A percentile compares a stretch with the other conserved stretches of the same genome.
These are phyloP conservation scores for Macquaria australasica DNA, from an alignment of 2,113 vertebrate genomes.

Conservation along the genomic window DNA sequence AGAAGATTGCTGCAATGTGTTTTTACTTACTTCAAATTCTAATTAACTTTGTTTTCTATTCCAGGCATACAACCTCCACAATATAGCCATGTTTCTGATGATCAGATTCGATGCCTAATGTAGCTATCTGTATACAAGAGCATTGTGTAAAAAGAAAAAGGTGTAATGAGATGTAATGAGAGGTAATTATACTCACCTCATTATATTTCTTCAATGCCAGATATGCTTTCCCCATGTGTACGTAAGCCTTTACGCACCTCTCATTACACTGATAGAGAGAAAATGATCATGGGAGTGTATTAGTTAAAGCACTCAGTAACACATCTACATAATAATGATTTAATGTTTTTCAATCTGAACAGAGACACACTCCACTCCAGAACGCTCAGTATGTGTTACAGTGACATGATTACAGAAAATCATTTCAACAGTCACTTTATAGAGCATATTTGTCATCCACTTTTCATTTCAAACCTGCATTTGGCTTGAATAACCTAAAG, in stretches of 20 bases:
- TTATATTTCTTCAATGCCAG: conserved; percentile 85
- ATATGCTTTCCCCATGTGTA: conserved; percentile 93
- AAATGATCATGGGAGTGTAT: conserved; percentile 30
- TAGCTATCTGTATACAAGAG: neutral
- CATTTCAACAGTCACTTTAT: neutral
- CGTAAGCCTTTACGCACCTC: conserved; percentile 89
- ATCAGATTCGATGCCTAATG: neutral
- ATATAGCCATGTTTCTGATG: neutral
- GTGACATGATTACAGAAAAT: conserved; percentile 15
- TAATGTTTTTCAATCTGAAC: conserved; percentile 26
- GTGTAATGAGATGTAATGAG: conserved; percentile 28
- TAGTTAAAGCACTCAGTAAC: conserved; percentile 6
- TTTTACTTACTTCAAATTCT: neutral
- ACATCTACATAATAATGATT: conserved; percentile 29
- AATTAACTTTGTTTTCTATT: neutral
- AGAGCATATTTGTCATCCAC: neutral
- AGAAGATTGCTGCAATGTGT: neutral
- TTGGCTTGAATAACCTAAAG: neutral
- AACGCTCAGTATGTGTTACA: neutral
- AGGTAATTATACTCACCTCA: conserved; percentile 81
- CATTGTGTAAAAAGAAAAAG: neutral
- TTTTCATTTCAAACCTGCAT: neutral
- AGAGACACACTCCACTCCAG: neutral
- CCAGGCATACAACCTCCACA: neutral
- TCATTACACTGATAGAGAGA: conserved; percentile 88